Percentiles rank a stretch among this genome's conserved stretches.
phyloP scores from a whole-genome alignment of 2,113 vertebrate species.

The Anguilla rostrata region DNA sequence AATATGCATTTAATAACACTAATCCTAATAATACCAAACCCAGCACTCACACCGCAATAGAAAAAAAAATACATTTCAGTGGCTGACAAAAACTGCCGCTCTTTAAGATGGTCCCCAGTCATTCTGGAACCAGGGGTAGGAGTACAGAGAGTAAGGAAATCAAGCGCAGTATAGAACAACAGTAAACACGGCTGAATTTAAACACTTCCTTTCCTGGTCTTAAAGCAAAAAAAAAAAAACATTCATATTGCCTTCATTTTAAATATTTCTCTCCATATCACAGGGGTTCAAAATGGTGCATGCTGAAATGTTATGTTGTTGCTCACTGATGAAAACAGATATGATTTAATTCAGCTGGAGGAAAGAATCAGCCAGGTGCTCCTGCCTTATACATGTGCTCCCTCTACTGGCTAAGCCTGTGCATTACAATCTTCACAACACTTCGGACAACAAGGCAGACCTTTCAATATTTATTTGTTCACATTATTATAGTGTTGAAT shows the following conservation, averaged over 20 bases:
- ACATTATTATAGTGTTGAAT: background rate
- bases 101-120: background rate
- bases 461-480: background rate
- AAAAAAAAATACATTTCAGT: background rate
- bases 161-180: background rate
- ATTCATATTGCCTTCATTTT: constrained; percentile 2
- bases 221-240: background rate
- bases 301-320: constrained; percentile 3
- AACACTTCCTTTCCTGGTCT: background rate
- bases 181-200: background rate
- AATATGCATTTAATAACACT: background rate
- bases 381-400: constrained; percentile 75
- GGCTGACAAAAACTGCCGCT: background rate
- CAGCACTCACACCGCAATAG: background rate
- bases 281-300: constrained; percentile 11
- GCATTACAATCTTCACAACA: constrained; percentile 53
- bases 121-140: background rate
- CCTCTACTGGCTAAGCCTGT: constrained; percentile 65
- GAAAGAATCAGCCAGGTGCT: constrained; percentile 5
- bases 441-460: background rate
- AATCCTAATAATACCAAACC: background rate
- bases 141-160: background rate
- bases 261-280: constrained; percentile 19
- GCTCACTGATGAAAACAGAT: constrained; percentile 30
- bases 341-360: constrained; percentile 18